Conservation (phyloP, 2,113 vertebrate genomes). For the Ibidorhyncha struthersii region DNA sequence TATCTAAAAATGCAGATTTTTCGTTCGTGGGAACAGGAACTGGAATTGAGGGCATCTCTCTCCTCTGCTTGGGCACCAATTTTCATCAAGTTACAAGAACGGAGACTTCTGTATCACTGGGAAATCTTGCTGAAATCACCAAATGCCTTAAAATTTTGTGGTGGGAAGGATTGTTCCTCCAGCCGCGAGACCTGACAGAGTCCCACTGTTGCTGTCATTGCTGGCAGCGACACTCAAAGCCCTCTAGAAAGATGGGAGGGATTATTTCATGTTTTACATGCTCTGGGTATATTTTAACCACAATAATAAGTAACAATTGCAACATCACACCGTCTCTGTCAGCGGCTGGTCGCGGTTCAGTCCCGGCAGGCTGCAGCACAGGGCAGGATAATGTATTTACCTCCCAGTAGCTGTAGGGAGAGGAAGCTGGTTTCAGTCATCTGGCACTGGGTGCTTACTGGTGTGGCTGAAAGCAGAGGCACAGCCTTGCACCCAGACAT, state of each 20-base stretch:
- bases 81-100: neutral
- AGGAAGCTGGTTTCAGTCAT: neutral
- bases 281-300: conserved; percentile 25
- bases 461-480: neutral
- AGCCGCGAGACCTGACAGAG: neutral
- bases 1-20: neutral
- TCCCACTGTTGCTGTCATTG: neutral
- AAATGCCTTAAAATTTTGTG: neutral
- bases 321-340: neutral
- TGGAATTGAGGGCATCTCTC: neutral
- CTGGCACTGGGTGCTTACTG: neutral
- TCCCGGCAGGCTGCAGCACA: neutral
- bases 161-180: neutral
- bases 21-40: neutral
- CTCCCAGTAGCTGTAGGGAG: neutral
- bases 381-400: neutral
- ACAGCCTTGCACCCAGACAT: neutral
- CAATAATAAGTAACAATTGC: neutral
- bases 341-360: neutral
- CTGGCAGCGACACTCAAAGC: neutral
- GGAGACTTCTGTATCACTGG: accelerated
- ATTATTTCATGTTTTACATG: neutral
- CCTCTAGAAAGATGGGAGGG: neutral
- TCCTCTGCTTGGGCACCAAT: neutral
- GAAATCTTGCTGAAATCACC: neutral